phyloP scores from a whole-genome alignment of 2,888 invertebrate genomes.

The Hydraecia micacea region DNA sequence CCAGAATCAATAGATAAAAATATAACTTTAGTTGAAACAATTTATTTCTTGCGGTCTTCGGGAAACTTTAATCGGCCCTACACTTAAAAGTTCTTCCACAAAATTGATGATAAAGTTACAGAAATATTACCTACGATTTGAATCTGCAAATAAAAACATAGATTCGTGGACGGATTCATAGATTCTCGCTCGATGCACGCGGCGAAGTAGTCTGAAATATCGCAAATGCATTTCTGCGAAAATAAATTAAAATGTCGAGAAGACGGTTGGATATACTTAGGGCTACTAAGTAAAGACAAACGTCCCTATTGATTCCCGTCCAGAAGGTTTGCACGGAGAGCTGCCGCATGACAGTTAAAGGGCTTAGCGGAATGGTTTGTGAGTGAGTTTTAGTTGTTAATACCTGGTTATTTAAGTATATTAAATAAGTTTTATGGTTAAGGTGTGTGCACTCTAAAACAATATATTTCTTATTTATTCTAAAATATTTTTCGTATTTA shows the following conservation, averaged over 20 bases:
- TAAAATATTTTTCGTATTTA: not conserved
- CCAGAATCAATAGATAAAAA: not conserved
- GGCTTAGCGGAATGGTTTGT: not conserved
- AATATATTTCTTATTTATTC: not conserved
- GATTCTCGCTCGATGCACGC: not conserved
- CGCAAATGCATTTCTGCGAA: not conserved
- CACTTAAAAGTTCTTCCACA: not conserved
- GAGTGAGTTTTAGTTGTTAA: not conserved
- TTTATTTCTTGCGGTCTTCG: not conserved
- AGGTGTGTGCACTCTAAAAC: conserved; percentile 3
- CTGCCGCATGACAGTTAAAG: not conserved
- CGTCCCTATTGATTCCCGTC: too few relatives aligned
- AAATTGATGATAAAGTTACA: not conserved
- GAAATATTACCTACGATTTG: too few relatives aligned
- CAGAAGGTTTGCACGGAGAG: not conserved
- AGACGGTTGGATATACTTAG: not conserved
- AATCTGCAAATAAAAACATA: not conserved
- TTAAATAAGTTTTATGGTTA: conserved; percentile 8
- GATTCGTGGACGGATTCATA: not conserved
- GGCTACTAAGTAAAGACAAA: not conserved
- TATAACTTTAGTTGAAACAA: not conserved
- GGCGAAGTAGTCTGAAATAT: not conserved
- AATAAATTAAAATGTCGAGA: not conserved
- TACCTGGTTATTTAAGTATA: not conserved
- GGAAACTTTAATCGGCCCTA: not conserved